Evolutionary conservation across 2,113 vertebrate genomes (phyloP).

Genomic region (Bujurquina vittata): DNA sequence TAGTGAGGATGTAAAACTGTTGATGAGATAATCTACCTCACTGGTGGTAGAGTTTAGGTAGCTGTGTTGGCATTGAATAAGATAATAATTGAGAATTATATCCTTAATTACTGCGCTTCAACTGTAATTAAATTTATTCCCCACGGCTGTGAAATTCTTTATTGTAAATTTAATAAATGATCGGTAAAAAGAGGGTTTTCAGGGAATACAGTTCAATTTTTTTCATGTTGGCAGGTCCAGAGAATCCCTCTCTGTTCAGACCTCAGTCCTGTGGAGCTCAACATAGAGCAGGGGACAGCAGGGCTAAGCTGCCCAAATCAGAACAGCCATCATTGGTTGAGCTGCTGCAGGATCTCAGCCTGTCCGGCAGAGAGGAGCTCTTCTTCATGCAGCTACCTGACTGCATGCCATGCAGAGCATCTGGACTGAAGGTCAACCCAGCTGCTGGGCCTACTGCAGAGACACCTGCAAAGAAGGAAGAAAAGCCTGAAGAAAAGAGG

Average conservation of each 20-base stretch:
- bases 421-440: not conserved
- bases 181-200: too few relatives aligned
- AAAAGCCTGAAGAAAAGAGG: conserved; percentile 58
- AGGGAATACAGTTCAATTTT: not conserved
- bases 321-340: conserved; percentile 63
- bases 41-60: too few relatives aligned
- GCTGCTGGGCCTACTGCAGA: not conserved
- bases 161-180: too few relatives aligned
- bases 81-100: too few relatives aligned
- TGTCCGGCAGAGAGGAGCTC: conserved; percentile 75
- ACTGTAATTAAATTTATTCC: too few relatives aligned
- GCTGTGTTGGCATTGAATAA: too few relatives aligned
- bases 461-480: conserved; percentile 53
- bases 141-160: too few relatives aligned
- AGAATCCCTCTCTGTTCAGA: conserved; percentile 34
- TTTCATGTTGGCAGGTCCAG: conserved; percentile 36
- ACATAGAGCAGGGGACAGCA: not conserved
- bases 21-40: too few relatives aligned
- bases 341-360: conserved; percentile 71
- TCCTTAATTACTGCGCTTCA: too few relatives aligned
- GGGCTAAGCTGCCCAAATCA: conserved; percentile 1
- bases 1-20: too few relatives aligned
- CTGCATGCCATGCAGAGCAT: conserved; percentile 65
- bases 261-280: not conserved
- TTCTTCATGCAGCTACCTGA: conserved; percentile 83